phyloP scores from a whole-genome alignment of 2,113 vertebrate genomes.

The Varanus salvator region DNA sequence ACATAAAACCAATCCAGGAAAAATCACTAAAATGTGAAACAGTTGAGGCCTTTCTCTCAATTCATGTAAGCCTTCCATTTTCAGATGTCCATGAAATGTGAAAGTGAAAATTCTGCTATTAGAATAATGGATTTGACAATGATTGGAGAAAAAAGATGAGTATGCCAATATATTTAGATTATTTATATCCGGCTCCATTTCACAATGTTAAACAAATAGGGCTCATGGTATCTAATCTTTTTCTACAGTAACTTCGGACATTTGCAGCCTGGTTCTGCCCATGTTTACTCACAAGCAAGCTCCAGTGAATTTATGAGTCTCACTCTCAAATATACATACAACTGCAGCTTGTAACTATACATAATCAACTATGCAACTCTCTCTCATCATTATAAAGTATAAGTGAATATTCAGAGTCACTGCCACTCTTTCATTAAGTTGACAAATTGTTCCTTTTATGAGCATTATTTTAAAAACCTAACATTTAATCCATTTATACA shows the following conservation, averaged over 20 bases:
- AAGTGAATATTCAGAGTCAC: background rate
- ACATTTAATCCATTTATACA: background rate
- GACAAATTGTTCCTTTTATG: background rate
- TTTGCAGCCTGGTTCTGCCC: background rate
- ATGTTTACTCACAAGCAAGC: background rate
- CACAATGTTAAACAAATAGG: background rate
- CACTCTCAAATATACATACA: background rate
- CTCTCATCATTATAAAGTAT: background rate
- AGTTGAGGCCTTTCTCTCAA: background rate
- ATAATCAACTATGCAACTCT: too few species aligned
- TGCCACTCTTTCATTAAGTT: background rate
- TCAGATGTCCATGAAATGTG: background rate
- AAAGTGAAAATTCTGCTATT: background rate
- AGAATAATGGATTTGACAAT: background rate
- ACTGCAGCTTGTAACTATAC: background rate
- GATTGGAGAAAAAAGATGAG: background rate
- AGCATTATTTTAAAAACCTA: too few species aligned
- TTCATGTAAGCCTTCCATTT: background rate
- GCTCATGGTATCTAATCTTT: background rate
- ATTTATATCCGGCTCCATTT: background rate
- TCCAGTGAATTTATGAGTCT: background rate
- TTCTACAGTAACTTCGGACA: background rate
- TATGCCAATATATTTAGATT: background rate
- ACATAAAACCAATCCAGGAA: background rate
- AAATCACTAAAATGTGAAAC: background rate